phyloP scores from a whole-genome alignment of 2,797 vertebrate species.

The Sylvilagus floridanus region DNA sequence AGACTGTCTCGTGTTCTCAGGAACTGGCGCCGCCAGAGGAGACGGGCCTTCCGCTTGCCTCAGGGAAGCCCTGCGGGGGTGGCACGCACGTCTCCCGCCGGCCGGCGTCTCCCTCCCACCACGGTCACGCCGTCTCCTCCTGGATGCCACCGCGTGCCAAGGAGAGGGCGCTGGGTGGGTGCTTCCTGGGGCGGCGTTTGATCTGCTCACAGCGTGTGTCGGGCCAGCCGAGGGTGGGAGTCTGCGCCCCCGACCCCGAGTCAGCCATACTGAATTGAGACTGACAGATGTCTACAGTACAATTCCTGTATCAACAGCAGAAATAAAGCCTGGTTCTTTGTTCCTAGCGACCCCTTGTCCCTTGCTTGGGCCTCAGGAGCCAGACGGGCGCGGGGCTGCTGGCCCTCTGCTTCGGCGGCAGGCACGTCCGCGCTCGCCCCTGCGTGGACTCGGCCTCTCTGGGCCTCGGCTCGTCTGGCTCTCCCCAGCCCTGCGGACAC shows the following conservation, averaged over 20 bases:
- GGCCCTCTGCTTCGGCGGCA: background rate
- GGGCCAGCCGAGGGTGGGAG: background rate
- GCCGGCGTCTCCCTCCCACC: background rate
- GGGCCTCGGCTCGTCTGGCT: no score
- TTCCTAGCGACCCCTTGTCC: conserved; percentile 65
- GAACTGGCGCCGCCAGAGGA: background rate
- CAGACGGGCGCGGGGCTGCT: background rate
- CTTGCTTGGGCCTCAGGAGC: background rate
- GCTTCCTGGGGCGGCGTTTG: no score
- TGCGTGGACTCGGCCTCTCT: no score
- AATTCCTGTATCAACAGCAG: conserved; percentile 44
- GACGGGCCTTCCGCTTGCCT: background rate
- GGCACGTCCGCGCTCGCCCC: no score
- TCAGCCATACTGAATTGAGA: conserved; percentile 7
- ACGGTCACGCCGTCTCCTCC: accelerated
- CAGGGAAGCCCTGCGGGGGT: conserved; percentile 15
- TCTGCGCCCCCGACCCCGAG: background rate
- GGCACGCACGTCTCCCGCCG: background rate
- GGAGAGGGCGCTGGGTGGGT: background rate
- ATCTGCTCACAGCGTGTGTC: no score
- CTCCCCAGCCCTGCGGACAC: no score
- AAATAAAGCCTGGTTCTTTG: conserved; percentile 74
- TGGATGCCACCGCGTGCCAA: background rate
- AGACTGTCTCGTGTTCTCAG: background rate
- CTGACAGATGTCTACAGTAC: conserved; percentile 40